phyloP scores from a whole-genome alignment of 30 jellyfish, hydroid and myxozoan genomes.

The Aurelia aurita region DNA sequence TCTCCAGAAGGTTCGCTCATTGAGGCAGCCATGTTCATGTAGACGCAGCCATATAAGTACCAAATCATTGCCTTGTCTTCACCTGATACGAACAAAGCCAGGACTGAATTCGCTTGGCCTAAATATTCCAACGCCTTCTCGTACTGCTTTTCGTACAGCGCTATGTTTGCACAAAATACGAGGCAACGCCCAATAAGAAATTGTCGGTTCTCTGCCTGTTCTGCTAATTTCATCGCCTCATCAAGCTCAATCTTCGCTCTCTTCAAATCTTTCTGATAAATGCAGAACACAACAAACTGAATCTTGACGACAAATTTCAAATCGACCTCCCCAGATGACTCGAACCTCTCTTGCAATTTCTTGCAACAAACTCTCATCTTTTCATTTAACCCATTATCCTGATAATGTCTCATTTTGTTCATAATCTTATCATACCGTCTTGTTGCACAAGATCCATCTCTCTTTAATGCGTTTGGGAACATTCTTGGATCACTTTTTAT shows the following conservation, averaged over 20 bases:
- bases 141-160: conserved; percentile 5
- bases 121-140: conserved; percentile 28
- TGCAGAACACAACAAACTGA: conserved; percentile 4
- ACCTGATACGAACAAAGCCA: conserved; percentile 19
- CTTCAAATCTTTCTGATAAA: conserved; percentile 7
- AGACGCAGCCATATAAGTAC: conserved; percentile 29
- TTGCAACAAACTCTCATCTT: background rate
- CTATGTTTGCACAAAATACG: conserved; percentile 1
- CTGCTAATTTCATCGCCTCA: conserved; percentile 18
- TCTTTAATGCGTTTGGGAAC: conserved; percentile 28
- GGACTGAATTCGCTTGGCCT: conserved; percentile 9
- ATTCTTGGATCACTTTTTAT: background rate
- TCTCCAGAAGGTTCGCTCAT: background rate
- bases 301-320: conserved; percentile 21
- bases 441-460: conserved; percentile 16
- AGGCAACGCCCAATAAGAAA: conserved; percentile 8
- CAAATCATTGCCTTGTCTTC: conserved; percentile 19
- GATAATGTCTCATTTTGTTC: conserved; percentile 9
- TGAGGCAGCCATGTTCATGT: conserved; percentile 20
- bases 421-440: conserved; percentile 1
- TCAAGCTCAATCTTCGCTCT: conserved; percentile 25
- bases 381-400: conserved; percentile 10
- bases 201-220: conserved; percentile 8
- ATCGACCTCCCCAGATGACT: conserved; percentile 4
- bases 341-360: background rate